phyloP scores from a whole-genome alignment of 2,888 invertebrate genomes.

The Acrobasis suavella region DNA sequence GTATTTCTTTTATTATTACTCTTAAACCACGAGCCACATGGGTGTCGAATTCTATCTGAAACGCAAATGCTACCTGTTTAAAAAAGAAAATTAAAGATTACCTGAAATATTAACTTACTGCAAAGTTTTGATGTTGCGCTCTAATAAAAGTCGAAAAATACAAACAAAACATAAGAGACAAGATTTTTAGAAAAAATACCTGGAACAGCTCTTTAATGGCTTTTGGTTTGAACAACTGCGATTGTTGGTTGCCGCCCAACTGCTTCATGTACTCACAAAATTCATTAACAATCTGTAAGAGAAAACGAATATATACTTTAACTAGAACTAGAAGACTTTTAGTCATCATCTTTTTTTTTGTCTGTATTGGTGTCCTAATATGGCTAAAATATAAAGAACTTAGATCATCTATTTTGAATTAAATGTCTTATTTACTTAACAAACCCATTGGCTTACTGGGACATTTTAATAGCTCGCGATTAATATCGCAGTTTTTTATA shows the following conservation, averaged over 20 bases:
- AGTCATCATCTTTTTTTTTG: too few species aligned
- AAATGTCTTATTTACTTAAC: too few species aligned
- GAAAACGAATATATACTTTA: too few species aligned
- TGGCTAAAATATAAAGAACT: too few species aligned
- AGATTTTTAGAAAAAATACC: conserved; percentile 43
- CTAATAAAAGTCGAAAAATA: neutral
- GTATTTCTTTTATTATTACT: conserved; percentile 81
- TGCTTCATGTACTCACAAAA: conserved; percentile 77
- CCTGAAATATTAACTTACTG: neutral
- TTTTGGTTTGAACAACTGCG: conserved; percentile 72
- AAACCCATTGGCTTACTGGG: too few species aligned
- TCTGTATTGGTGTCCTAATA: too few species aligned
- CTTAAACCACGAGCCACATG: conserved; percentile 79
- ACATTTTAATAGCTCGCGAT: too few species aligned
- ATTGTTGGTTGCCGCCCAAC: conserved; percentile 75
- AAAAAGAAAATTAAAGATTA: neutral
- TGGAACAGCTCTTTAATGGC: conserved; percentile 77
- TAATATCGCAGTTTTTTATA: too few species aligned
- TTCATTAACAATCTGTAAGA: conserved; percentile 67
- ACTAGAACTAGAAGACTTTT: too few species aligned
- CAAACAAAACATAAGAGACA: neutral
- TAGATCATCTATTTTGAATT: too few species aligned
- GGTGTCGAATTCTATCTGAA: conserved; percentile 82
- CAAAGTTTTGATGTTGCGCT: too few species aligned
- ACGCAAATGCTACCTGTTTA: conserved; percentile 20